phyloP scores from a whole-genome alignment of 2,888 invertebrate genomes.

The Caenorhabditis sp. region DNA sequence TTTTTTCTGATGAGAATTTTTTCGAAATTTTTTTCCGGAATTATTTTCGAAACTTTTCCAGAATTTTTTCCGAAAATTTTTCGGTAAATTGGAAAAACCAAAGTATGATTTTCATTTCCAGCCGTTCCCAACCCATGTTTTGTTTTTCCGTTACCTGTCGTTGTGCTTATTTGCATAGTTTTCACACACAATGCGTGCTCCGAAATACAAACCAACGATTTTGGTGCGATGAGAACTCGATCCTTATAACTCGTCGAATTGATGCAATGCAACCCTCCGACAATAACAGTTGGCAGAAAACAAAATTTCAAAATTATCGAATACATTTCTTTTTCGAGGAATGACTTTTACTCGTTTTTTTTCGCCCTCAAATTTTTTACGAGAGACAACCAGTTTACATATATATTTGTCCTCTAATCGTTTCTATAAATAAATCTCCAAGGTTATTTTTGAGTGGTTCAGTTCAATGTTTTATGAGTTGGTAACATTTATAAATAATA shows the following conservation, averaged over 20 bases:
- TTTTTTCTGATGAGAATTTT: too few relatives aligned
- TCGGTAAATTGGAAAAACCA: too few relatives aligned
- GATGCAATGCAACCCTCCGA: slow-evolving; percentile 14
- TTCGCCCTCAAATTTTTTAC: too few relatives aligned
- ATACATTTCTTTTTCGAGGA: background rate
- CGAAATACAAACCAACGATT: slow-evolving; percentile 11
- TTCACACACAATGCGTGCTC: slow-evolving; percentile 27
- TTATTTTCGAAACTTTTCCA: too few relatives aligned
- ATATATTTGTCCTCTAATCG: background rate
- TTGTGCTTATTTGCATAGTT: slow-evolving; percentile 30
- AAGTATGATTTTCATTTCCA: too few relatives aligned
- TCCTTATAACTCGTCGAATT: slow-evolving; percentile 38
- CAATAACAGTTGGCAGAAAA: background rate
- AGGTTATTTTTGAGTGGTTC: background rate
- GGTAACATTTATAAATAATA: background rate
- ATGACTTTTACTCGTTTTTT: background rate
- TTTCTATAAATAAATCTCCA: background rate
- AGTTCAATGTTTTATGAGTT: background rate
- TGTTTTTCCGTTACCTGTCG: slow-evolving; percentile 13
- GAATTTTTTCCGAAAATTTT: too few relatives aligned
- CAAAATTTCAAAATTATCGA: background rate
- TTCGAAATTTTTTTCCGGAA: too few relatives aligned
- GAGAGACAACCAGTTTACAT: too few relatives aligned
- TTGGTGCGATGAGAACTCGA: slow-evolving; percentile 16
- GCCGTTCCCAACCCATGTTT: too few relatives aligned